Conservation (phyloP, 2,888 invertebrate species). For the Drosophila picticornis region DNA sequence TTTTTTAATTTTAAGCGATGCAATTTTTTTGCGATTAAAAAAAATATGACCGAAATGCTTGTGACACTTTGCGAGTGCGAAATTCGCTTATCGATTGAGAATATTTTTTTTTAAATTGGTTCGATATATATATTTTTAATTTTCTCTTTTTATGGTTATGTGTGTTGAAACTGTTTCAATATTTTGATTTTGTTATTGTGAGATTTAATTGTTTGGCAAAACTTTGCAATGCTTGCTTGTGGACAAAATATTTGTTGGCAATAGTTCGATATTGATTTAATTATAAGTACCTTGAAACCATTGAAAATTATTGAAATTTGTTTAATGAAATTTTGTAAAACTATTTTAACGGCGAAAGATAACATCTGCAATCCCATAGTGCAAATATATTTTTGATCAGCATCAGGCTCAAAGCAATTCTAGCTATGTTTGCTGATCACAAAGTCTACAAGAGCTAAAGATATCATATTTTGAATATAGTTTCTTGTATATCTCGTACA, state of each 20-base stretch:
- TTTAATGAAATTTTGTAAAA: background rate
- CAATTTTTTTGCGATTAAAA: slow-evolving; percentile 45
- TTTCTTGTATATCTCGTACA: no score
- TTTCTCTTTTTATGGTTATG: slow-evolving; percentile 27
- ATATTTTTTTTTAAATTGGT: slow-evolving; percentile 41
- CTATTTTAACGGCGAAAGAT: background rate
- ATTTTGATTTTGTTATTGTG: slow-evolving; percentile 15
- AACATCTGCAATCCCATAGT: background rate
- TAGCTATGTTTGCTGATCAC: background rate
- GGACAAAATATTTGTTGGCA: slow-evolving; percentile 53
- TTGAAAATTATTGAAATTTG: background rate
- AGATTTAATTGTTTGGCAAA: slow-evolving; percentile 39
- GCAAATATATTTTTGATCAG: background rate
- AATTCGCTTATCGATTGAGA: slow-evolving; percentile 11
- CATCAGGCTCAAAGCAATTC: background rate
- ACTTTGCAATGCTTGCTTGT: slow-evolving; percentile 33
- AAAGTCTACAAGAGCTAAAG: background rate
- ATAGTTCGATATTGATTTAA: slow-evolving; percentile 30
- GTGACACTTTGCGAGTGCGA: slow-evolving; percentile 21
- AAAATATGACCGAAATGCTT: slow-evolving; percentile 45
- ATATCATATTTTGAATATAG: background rate
- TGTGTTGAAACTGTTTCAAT: slow-evolving; percentile 9
- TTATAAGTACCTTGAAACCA: background rate
- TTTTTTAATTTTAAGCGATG: slow-evolving; percentile 39
- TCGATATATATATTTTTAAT: slow-evolving; percentile 18